Conservation (phyloP, 2,113 vertebrate species). For the Cairina moschata region DNA sequence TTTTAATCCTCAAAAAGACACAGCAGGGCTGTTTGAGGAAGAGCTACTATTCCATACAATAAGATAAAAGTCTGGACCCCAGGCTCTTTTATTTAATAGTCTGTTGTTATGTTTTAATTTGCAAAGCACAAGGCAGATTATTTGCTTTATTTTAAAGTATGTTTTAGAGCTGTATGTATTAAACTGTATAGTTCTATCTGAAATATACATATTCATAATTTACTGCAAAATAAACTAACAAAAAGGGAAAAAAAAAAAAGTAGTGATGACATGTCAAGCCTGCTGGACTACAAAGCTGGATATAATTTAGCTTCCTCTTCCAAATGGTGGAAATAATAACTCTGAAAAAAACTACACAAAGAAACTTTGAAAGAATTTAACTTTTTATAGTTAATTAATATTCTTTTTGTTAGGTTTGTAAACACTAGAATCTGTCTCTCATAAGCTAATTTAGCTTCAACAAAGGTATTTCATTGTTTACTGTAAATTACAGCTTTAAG, state of each 20-base stretch:
- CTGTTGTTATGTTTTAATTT: background rate
- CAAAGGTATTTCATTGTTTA: conserved; percentile 9
- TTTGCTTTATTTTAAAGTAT: background rate
- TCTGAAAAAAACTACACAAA: background rate
- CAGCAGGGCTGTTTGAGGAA: background rate
- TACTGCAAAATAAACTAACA: background rate
- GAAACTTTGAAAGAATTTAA: background rate
- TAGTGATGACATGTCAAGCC: background rate
- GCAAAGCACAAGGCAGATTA: background rate
- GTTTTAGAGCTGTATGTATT: background rate
- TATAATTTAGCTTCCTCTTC: background rate
- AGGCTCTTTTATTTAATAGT: background rate
- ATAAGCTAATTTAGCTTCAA: background rate
- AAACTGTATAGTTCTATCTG: background rate
- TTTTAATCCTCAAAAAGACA: background rate
- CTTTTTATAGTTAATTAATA: background rate
- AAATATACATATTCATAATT: background rate
- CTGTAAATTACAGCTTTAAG: background rate
- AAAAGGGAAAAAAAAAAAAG: background rate
- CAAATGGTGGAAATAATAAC: background rate
- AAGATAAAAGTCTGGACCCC: background rate
- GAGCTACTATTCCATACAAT: background rate
- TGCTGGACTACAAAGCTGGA: background rate
- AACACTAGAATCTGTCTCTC: background rate
- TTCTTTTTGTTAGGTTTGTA: background rate